Evolutionary conservation across 2,888 invertebrate species (phyloP).

Genomic region (Nematopogon swammerdamellus): DNA sequence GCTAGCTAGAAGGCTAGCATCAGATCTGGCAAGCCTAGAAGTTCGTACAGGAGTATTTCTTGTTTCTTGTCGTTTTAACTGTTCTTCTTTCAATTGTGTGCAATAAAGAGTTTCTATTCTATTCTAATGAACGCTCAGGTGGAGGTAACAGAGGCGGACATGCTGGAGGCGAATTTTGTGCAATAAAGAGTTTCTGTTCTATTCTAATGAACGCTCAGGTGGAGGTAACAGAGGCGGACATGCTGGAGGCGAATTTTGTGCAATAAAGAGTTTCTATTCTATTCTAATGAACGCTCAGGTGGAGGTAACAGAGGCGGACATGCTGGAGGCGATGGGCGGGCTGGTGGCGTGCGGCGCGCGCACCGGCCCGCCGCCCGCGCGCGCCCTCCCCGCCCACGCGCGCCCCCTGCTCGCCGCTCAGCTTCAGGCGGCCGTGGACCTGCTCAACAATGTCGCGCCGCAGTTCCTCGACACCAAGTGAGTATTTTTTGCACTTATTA

Average conservation of each 20-base stretch:
- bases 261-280: too few relatives aligned
- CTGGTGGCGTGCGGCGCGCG: constrained; percentile 41
- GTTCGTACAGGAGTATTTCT: too few relatives aligned
- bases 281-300: constrained; percentile 31
- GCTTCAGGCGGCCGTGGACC: constrained; percentile 20
- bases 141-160: constrained; percentile 31
- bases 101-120: too few relatives aligned
- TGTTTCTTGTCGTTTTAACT: too few relatives aligned
- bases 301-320: constrained; percentile 31
- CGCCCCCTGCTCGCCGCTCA: constrained; percentile 27
- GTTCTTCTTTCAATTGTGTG: too few relatives aligned
- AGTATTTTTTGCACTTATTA: neutral
- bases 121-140: too few relatives aligned
- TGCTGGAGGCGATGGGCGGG: constrained; percentile 31
- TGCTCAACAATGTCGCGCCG: constrained; percentile 18
- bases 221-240: constrained; percentile 31
- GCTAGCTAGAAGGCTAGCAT: too few relatives aligned
- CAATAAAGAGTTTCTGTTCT: too few relatives aligned
- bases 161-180: constrained; percentile 31
- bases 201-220: too few relatives aligned
- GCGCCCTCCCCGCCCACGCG: constrained; percentile 23
- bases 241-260: constrained; percentile 33
- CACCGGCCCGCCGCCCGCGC: constrained; percentile 27
- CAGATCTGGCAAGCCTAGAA: too few relatives aligned
- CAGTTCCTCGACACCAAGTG: constrained; percentile 2